Percentiles rank a stretch among this genome's conserved stretches.
Evolutionary conservation across 2,113 vertebrate genomes (phyloP).

Genomic region (Cinclus cinclus): DNA sequence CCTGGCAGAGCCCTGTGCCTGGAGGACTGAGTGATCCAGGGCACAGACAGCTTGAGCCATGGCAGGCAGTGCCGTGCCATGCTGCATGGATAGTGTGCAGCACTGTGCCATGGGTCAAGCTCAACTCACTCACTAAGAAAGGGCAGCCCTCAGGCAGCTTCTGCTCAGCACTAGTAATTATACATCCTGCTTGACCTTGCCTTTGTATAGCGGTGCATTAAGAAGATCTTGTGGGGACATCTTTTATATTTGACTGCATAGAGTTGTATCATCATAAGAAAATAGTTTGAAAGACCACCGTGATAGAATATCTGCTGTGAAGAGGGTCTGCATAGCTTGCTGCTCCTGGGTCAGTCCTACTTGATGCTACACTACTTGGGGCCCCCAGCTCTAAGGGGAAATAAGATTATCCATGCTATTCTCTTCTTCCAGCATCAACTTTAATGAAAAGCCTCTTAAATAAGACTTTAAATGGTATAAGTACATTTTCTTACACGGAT

Average conservation of each 20-base stretch:
- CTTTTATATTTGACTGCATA: neutral
- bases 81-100: fast-evolving
- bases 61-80: neutral
- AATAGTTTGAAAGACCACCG: neutral
- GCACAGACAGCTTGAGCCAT: neutral
- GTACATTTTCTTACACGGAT: neutral
- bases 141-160: neutral
- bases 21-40: neutral
- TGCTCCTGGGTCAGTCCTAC: neutral
- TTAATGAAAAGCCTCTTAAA: neutral
- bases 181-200: neutral
- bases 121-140: neutral
- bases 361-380: neutral
- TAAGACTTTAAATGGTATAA: neutral
- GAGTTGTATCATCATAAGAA: neutral
- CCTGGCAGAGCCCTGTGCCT: neutral
- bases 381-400: neutral
- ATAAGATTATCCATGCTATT: neutral
- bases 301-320: neutral
- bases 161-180: fast-evolving
- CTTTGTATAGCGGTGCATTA: neutral
- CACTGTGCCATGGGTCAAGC: fast-evolving
- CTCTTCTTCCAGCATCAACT: neutral
- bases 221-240: neutral
- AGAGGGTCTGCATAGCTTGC: neutral